A percentile compares a stretch with the other conserved stretches of the same genome.
Evolutionary conservation across 2,888 invertebrate genomes (phyloP).

Genomic region (Stegana nigrithorax): DNA sequence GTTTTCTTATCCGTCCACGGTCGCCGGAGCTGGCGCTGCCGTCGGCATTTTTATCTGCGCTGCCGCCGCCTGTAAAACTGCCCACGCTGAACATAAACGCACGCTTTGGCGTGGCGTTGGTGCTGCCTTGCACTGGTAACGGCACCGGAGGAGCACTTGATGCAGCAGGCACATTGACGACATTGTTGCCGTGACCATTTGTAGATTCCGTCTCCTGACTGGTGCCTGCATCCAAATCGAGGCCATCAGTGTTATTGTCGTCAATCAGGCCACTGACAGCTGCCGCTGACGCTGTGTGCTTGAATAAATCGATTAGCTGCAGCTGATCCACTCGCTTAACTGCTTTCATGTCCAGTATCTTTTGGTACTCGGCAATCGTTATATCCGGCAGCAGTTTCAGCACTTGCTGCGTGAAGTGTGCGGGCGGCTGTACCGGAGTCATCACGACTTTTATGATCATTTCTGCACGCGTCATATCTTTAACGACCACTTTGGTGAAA

Average conservation of each 20-base stretch:
- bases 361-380: slow-evolving; percentile 90
- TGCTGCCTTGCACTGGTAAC: no score
- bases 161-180: slow-evolving; percentile 18
- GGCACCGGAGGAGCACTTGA: slow-evolving; percentile 27
- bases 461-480: slow-evolving; percentile 96
- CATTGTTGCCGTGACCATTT: neutral
- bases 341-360: slow-evolving; percentile 95
- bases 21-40: slow-evolving; percentile 60
- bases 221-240: slow-evolving; percentile 15
- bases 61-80: slow-evolving; percentile 56
- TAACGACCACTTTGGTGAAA: slow-evolving; percentile 79
- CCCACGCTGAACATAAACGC: slow-evolving; percentile 65
- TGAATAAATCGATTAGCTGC: slow-evolving; percentile 72
- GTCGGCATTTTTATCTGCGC: slow-evolving; percentile 54
- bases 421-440: slow-evolving; percentile 85
- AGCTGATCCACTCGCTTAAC: slow-evolving; percentile 73
- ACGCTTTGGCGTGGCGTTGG: slow-evolving; percentile 58
- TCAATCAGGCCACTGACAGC: slow-evolving; percentile 46
- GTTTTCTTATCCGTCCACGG: slow-evolving; percentile 71
- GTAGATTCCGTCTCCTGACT: slow-evolving; percentile 35
- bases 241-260: neutral
- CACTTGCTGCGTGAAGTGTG: slow-evolving; percentile 89
- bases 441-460: slow-evolving; percentile 99
- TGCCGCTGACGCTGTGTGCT: slow-evolving; percentile 66
- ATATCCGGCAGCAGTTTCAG: slow-evolving; percentile 90